phyloP scores from a whole-genome alignment of 2,888 invertebrate genomes.

The Drosophila macrothrix region DNA sequence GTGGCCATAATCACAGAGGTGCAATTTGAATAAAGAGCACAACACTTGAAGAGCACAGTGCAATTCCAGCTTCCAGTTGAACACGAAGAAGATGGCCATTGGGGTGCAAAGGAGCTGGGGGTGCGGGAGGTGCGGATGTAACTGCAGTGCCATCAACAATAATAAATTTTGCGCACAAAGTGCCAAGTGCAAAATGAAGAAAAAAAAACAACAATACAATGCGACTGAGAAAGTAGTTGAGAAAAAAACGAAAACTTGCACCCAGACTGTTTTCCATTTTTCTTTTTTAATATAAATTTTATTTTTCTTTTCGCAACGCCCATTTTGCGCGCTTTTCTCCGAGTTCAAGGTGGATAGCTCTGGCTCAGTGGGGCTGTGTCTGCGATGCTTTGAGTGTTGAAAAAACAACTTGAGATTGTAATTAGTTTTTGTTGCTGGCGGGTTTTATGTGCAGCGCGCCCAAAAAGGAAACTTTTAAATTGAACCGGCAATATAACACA shows the following conservation, averaged over 20 bases:
- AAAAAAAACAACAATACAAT: constrained; percentile 56
- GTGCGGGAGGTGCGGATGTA: constrained; percentile 4
- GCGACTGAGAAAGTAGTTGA: constrained; percentile 66
- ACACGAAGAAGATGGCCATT: background rate
- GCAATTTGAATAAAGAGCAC: constrained; percentile 69
- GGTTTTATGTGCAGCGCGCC: constrained; percentile 58
- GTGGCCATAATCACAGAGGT: constrained; percentile 81
- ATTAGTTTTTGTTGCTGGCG: constrained; percentile 82
- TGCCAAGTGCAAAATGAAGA: constrained; percentile 70
- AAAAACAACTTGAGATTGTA: constrained; percentile 80
- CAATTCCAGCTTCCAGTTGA: constrained; percentile 1
- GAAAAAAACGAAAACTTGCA: constrained; percentile 69
- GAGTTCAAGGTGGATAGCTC: constrained; percentile 53
- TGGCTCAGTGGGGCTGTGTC: constrained; percentile 24
- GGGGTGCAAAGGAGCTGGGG: background rate
- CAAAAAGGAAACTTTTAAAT: constrained; percentile 75
- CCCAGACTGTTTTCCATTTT: constrained; percentile 32
- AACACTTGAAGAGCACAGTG: constrained; percentile 35
- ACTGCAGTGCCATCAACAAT: constrained; percentile 67
- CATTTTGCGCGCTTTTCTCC: constrained; percentile 26
- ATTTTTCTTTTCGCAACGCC: constrained; percentile 33
- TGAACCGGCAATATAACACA: constrained; percentile 53
- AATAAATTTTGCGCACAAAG: constrained; percentile 74
- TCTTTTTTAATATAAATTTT: constrained; percentile 63
- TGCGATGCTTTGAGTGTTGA: constrained; percentile 63